Evolutionary conservation across 2,797 vertebrate species (phyloP).

Genomic region (Phyllotis vaccarum): DNA sequence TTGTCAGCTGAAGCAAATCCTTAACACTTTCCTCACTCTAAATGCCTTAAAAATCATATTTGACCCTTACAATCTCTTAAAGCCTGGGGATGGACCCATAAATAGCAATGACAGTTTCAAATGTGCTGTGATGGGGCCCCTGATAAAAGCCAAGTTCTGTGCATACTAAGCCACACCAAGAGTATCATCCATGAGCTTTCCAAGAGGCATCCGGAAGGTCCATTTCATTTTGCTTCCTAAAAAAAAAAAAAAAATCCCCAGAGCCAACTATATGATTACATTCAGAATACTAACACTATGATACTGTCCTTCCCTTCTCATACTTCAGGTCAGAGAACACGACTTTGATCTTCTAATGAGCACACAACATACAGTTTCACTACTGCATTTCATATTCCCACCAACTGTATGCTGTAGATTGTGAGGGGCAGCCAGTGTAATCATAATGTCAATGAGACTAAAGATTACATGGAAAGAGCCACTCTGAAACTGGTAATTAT

Average conservation of each 20-base stretch:
- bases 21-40: constrained; percentile 86
- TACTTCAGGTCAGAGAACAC: constrained; percentile 87
- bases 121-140: not conserved
- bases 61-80: constrained; percentile 57
- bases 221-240: constrained; percentile 75
- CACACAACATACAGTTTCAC: constrained; percentile 85
- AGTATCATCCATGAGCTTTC: constrained; percentile 73
- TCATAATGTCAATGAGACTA: constrained; percentile 91
- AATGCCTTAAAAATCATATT: constrained; percentile 85
- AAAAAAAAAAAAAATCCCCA: constrained; percentile 25
- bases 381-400: constrained; percentile 88
- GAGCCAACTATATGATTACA: constrained; percentile 47
- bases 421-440: constrained; percentile 89
- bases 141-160: constrained; percentile 76
- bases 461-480: constrained; percentile 89
- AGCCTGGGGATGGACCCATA: constrained; percentile 45
- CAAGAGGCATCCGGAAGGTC: constrained; percentile 69
- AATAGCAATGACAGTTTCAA: constrained; percentile 48
- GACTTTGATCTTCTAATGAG: constrained; percentile 89
- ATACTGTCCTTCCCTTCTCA: constrained; percentile 80
- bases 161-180: constrained; percentile 66
- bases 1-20: constrained; percentile 72
- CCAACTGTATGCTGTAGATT: constrained; percentile 90
- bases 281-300: constrained; percentile 76
- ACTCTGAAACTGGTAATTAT: constrained; percentile 92